Evolutionary conservation across 2,888 invertebrate genomes (phyloP).

Genomic region (Acrobasis suavella): DNA sequence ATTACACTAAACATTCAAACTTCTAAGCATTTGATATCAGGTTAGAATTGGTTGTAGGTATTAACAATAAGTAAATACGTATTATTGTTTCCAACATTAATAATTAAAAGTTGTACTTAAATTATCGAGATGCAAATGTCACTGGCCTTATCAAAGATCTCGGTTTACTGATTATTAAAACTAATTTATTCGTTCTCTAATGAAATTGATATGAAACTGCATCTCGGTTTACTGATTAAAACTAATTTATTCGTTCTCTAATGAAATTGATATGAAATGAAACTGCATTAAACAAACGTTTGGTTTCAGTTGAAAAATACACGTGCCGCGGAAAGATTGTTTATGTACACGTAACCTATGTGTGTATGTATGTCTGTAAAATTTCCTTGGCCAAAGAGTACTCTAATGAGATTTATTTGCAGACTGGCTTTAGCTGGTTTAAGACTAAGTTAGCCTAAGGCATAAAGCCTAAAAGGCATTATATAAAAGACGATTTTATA

Average conservation of each 20-base stretch:
- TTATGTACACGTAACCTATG: background rate
- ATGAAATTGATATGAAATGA: slow-evolving; percentile 14
- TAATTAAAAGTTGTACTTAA: too few relatives aligned
- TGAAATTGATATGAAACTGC: too few relatives aligned
- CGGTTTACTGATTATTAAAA: background rate
- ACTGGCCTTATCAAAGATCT: background rate
- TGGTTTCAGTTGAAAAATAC: slow-evolving; percentile 48
- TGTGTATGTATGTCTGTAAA: slow-evolving; percentile 13
- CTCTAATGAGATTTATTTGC: background rate
- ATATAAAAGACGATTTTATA: too few relatives aligned
- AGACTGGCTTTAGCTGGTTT: background rate
- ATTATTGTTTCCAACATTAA: too few relatives aligned
- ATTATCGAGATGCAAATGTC: background rate
- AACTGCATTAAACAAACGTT: slow-evolving; percentile 22
- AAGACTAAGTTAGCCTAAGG: background rate
- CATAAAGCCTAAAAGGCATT: too few relatives aligned
- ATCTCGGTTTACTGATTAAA: background rate
- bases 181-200: too few relatives aligned
- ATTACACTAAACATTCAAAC: too few relatives aligned
- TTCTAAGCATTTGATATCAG: too few relatives aligned
- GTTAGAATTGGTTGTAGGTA: too few relatives aligned
- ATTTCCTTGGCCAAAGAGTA: slow-evolving; percentile 12
- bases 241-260: slow-evolving; percentile 13
- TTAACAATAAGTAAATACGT: too few relatives aligned
- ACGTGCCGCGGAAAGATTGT: slow-evolving; percentile 37